Conservation (phyloP, 2,113 vertebrate species). For the human (Homo sapiens) region DNA sequence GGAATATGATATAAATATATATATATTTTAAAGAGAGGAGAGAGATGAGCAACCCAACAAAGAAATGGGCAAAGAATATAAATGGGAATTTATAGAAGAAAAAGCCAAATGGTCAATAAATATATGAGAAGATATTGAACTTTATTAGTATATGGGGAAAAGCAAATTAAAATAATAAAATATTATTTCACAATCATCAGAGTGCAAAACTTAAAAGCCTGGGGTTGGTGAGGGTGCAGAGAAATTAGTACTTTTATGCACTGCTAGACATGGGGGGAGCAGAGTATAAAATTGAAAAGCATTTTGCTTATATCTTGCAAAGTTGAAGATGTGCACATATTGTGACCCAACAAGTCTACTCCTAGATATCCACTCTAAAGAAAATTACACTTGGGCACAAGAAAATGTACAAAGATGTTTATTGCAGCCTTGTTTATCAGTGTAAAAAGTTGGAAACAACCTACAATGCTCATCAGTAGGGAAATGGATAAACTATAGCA, state of each 20-base stretch:
- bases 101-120: not conserved
- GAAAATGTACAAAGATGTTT: conserved; percentile 22
- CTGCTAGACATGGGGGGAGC: not conserved
- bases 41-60: not conserved
- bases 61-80: conserved; percentile 30
- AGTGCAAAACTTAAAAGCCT: conserved; percentile 46
- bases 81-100: conserved; percentile 21
- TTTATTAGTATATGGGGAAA: conserved; percentile 26
- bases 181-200: conserved; percentile 18
- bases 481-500: not conserved
- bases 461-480: not conserved
- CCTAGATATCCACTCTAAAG: not conserved
- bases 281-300: conserved; percentile 43
- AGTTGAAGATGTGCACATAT: not conserved
- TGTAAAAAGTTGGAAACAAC: conserved; percentile 34
- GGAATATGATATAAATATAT: conserved; percentile 2
- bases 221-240: not conserved
- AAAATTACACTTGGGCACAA: not conserved
- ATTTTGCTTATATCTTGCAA: conserved; percentile 17
- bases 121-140: conserved; percentile 20
- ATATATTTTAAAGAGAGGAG: not conserved
- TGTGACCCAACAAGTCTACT: not conserved
- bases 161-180: conserved; percentile 10
- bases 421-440: not conserved
- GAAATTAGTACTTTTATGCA: conserved; percentile 16